Conservation (phyloP, 1,140 invertebrate species). For the Limonius californicus region DNA sequence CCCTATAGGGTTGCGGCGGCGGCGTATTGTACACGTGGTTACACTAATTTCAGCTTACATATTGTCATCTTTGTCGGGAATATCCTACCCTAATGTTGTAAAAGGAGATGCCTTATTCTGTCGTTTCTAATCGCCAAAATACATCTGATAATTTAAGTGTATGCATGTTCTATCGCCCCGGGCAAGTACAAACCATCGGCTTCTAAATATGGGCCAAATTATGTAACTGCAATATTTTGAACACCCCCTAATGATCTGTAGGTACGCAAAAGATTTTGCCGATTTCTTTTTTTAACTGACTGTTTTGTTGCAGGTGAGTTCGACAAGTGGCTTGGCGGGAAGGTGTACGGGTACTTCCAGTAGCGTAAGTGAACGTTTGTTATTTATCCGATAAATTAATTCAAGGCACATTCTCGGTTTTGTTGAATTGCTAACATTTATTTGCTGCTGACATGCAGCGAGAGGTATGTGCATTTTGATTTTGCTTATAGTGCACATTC, state of each 20-base stretch:
- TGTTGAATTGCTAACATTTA: conserved; percentile 28
- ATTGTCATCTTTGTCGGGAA: conserved; percentile 20
- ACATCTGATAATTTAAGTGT: conserved; percentile 44
- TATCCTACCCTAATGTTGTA: neutral
- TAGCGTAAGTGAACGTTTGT: conserved; percentile 19
- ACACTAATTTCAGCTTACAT: conserved; percentile 25
- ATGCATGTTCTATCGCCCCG: conserved; percentile 43
- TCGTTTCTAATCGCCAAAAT: conserved; percentile 38
- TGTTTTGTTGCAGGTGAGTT: conserved; percentile 31
- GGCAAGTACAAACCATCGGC: conserved; percentile 29
- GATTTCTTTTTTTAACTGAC: conserved; percentile 14
- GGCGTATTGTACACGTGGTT: conserved; percentile 23
- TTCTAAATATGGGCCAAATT: conserved; percentile 1
- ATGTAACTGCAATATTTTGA: neutral
- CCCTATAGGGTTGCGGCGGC: conserved; percentile 14
- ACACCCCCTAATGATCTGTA: conserved; percentile 6
- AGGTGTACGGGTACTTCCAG: conserved; percentile 5
- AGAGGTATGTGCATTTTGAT: conserved; percentile 38
- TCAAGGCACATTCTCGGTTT: conserved; percentile 28
- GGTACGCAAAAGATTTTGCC: too few species aligned
- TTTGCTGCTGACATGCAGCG: conserved; percentile 31
- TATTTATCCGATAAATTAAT: conserved; percentile 24
- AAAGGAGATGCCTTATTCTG: conserved; percentile 16
- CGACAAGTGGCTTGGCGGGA: conserved; percentile 1
- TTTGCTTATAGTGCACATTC: conserved; percentile 31